Percentiles rank a stretch among this genome's conserved stretches.
Evolutionary conservation across 2,888 invertebrate species (phyloP).

Genomic region (Epirrhoe tristata): DNA sequence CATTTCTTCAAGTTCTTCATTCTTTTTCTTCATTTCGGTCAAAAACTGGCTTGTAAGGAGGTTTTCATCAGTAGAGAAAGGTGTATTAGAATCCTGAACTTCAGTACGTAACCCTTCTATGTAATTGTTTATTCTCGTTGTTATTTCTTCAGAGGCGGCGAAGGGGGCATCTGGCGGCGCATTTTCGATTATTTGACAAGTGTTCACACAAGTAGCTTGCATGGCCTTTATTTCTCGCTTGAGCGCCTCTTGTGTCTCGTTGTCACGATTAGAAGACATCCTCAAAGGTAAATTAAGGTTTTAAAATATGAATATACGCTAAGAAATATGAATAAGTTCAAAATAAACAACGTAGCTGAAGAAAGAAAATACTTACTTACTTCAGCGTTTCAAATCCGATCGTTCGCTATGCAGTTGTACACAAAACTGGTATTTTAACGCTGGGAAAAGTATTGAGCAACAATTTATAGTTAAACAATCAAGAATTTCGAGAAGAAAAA

Average conservation of each 20-base stretch:
- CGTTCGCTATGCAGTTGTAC: too few relatives aligned
- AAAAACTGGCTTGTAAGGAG: constrained; percentile 68
- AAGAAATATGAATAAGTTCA: too few relatives aligned
- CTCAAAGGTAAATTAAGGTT: constrained; percentile 46
- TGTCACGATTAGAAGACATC: constrained; percentile 61
- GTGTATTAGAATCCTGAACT: constrained; percentile 61
- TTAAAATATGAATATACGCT: not conserved
- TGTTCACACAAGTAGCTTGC: constrained; percentile 61
- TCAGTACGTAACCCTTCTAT: constrained; percentile 64
- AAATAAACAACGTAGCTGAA: too few relatives aligned
- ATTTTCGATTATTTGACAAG: constrained; percentile 66
- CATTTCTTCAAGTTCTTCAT: constrained; percentile 64
- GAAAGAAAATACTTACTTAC: not conserved
- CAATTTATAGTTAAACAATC: too few relatives aligned
- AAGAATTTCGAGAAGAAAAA: too few relatives aligned
- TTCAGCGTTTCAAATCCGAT: not conserved
- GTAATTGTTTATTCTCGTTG: constrained; percentile 58
- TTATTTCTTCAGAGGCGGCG: constrained; percentile 52
- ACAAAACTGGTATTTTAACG: too few relatives aligned
- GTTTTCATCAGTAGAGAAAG: constrained; percentile 64
- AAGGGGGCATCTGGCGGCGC: constrained; percentile 53
- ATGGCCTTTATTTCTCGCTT: constrained; percentile 64
- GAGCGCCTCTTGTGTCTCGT: constrained; percentile 57
- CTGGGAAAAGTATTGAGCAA: too few relatives aligned
- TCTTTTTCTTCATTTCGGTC: constrained; percentile 66